Evolutionary conservation across 2,113 vertebrate genomes (phyloP).

Genomic region (Glaucidium brasilianum): DNA sequence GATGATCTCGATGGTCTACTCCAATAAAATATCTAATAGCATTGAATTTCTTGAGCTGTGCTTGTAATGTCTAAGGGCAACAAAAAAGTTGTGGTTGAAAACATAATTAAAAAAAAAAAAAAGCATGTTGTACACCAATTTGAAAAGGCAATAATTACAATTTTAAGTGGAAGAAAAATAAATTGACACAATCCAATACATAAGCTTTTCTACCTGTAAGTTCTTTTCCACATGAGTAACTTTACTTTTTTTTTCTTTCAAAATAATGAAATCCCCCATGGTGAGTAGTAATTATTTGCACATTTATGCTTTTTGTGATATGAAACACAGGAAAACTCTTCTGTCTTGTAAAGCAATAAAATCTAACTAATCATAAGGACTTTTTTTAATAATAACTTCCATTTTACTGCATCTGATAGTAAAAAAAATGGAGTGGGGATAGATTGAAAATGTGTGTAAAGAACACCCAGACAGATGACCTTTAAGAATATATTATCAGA

Average conservation of each 20-base stretch:
- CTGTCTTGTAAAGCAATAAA: background rate
- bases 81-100: background rate
- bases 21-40: background rate
- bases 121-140: background rate
- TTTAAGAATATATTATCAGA: background rate
- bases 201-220: fast-evolving
- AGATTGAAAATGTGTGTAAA: background rate
- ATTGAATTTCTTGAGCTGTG: background rate
- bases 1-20: background rate
- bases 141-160: background rate
- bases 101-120: background rate
- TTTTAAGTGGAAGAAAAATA: background rate
- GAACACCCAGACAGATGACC: background rate
- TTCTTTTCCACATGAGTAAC: background rate
- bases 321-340: background rate
- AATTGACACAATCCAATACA: background rate
- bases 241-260: background rate
- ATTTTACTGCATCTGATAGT: background rate
- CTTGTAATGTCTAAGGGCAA: background rate
- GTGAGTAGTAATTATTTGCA: background rate
- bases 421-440: fast-evolving
- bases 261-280: background rate
- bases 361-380: background rate
- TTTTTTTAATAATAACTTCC: background rate
- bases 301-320: background rate